Evolutionary conservation across 2,113 vertebrate species (phyloP).

Genomic region (Heterochromis multidens): DNA sequence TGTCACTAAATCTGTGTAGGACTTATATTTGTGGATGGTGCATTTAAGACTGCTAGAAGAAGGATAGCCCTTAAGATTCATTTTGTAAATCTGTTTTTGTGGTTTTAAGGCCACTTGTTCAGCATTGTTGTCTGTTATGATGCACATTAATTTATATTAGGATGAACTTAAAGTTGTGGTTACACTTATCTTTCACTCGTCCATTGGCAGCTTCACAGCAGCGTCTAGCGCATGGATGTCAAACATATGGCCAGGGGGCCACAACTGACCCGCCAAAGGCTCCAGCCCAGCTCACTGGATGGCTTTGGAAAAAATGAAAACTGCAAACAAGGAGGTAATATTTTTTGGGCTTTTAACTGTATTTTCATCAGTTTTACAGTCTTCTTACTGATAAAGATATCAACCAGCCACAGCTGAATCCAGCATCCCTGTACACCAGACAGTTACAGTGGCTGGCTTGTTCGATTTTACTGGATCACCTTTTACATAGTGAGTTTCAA

Average conservation of each 20-base stretch:
- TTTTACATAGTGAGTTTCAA: too few relatives aligned
- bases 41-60: neutral
- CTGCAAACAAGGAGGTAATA: too few relatives aligned
- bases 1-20: neutral
- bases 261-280: neutral
- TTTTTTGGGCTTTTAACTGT: neutral
- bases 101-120: neutral
- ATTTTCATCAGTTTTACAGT: neutral
- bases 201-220: neutral
- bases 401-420: neutral
- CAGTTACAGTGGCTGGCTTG: rapidly evolving
- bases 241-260: neutral
- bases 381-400: neutral
- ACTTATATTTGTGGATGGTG: neutral
- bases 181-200: neutral
- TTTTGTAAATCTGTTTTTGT: neutral
- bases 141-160: neutral
- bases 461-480: too few relatives aligned
- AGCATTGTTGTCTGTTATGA: neutral
- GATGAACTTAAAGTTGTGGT: neutral
- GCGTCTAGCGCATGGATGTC: neutral
- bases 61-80: neutral
- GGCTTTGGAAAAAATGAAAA: too few relatives aligned
- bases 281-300: neutral
- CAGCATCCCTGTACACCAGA: neutral